Base-by-base conservation (phyloP, 2,888 invertebrate species). In the Limnephilus rhombicus region DNA sequence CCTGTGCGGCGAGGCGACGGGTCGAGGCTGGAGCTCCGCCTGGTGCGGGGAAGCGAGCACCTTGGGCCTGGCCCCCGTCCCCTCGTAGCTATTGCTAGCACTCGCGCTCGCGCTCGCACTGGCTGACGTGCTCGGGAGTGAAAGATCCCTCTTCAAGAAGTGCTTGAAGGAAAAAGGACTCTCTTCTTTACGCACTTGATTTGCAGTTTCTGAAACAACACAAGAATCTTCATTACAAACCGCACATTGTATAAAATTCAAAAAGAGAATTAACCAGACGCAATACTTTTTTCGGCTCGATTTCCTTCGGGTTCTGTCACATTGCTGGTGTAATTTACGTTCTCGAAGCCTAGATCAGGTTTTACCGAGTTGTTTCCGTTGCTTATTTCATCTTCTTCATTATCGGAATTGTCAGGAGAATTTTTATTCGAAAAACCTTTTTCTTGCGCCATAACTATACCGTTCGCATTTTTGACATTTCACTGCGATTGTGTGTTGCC, bases 81-180 rank as follows among this genome's bases (percentile, higher is more conserved):
- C 96, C 94, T 97, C 97, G 94, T 97, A 97, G 93, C 96, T 97
- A 68, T 68, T 68, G 68, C 68, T n/a, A n/a, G n/a, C 68, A 68
- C 68, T 68, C 24, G 68, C 68, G n/a, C 68, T 68, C 68, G n/a
- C 68, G n/a, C 68, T 68, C 68, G n/a, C 68, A 93, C 96, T 97
- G 49, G 93, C 96, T 97, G 96, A 96, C 93, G 96, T 96, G 94
- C 96, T 96, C 93, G 96, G 96, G 94, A 96, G 94, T 93, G 96
- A 96, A 85, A 96, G 94, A 94, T 97, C 97, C 94, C 97, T 97
- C 94, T 97, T 97, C 94, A 98, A 95, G 95, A 98, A 98, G 95
- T 98, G 98, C 95, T 98, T 98, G 94, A 98, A 98, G 91, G 98
- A 98, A 95, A 98, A 98, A 4, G 98, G 97, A 95, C 98, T 98